phyloP scores from a whole-genome alignment of 1,140 invertebrate species.

The Dufourea novaeangliae region DNA sequence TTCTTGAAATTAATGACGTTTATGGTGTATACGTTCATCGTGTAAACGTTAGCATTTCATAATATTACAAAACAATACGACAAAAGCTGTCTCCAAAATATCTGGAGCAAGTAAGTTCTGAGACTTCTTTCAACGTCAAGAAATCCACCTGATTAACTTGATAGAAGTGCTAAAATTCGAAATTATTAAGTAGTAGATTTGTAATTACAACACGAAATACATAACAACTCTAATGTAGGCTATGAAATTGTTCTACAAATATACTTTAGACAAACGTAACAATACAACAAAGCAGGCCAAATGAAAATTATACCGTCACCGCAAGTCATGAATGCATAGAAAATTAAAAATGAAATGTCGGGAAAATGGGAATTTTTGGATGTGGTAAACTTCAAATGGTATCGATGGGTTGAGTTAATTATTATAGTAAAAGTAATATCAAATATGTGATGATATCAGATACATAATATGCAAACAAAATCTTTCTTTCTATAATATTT shows the following conservation, averaged over 20 bases:
- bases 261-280: constrained; percentile 58
- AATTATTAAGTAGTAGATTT: constrained; percentile 44
- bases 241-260: constrained; percentile 62
- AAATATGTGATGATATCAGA: not conserved
- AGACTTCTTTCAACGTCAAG: constrained; percentile 15
- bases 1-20: not conserved
- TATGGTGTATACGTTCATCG: not conserved
- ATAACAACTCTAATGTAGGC: constrained; percentile 62
- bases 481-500: constrained; percentile 20
- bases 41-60: not conserved
- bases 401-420: constrained; percentile 57
- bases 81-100: not conserved
- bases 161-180: constrained; percentile 44
- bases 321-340: constrained; percentile 68
- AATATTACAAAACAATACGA: constrained; percentile 5
- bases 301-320: constrained; percentile 72
- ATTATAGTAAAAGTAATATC: constrained; percentile 35
- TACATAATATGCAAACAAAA: not conserved
- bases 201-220: constrained; percentile 56
- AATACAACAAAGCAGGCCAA: constrained; percentile 64
- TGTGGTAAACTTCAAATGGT: constrained; percentile 41
- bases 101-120: constrained; percentile 25
- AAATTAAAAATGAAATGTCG: constrained; percentile 55
- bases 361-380: constrained; percentile 38
- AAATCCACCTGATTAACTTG: constrained; percentile 27